phyloP scores from a whole-genome alignment of 2,113 vertebrate genomes.

The Myotis lucifugus region DNA sequence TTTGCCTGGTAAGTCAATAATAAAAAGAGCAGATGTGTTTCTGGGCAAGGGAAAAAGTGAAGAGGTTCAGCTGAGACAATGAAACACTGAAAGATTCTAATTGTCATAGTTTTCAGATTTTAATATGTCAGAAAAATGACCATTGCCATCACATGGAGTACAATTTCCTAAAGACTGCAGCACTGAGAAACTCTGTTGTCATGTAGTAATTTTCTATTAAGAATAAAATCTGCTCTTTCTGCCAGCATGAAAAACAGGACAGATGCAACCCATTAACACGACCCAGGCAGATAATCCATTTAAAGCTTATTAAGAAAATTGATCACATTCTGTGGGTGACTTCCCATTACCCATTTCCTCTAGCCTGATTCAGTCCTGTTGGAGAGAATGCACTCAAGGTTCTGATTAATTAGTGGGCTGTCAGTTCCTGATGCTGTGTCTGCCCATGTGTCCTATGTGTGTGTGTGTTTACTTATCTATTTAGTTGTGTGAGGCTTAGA shows the following conservation, averaged over 20 bases:
- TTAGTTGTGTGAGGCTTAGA: background rate
- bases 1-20: conserved; percentile 83
- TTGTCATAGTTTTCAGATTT: conserved; percentile 1
- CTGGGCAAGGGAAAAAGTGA: conserved; percentile 61
- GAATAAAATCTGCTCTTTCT: background rate
- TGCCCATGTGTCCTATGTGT: background rate
- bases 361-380: background rate
- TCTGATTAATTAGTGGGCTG: background rate
- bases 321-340: background rate
- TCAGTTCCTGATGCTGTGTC: background rate
- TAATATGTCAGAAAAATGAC: background rate
- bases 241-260: background rate
- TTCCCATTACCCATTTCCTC: background rate
- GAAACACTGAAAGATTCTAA: conserved; percentile 48
- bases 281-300: background rate
- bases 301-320: background rate
- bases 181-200: background rate
- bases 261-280: background rate
- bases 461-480: background rate
- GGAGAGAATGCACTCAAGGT: background rate
- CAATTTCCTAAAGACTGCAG: background rate
- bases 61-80: conserved; percentile 63
- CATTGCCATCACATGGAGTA: background rate
- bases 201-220: background rate
- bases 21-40: conserved; percentile 80